phyloP scores from a whole-genome alignment of 2,797 vertebrate genomes.

The Distichodus sexfasciatus region DNA sequence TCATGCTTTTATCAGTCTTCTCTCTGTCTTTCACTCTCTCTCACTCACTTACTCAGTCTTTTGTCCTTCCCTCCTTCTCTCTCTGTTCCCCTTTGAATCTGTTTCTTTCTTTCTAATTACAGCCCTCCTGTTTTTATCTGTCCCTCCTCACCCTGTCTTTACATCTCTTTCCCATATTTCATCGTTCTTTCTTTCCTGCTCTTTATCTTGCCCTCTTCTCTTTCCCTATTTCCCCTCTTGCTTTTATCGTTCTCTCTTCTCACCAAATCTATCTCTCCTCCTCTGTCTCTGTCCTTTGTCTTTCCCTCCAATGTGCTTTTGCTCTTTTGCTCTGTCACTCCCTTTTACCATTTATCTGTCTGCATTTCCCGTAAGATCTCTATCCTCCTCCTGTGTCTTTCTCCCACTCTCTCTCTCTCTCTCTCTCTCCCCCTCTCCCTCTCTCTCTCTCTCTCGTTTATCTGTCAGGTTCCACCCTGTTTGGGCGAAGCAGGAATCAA shows the following conservation, averaged over 20 bases:
- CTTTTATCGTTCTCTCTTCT: background rate
- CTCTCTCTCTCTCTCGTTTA: slow-evolving; percentile 63
- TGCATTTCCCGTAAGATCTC: too few species aligned
- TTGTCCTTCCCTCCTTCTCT: background rate
- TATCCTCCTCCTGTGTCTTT: too few species aligned
- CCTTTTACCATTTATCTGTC: too few species aligned
- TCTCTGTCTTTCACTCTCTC: background rate
- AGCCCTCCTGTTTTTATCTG: background rate
- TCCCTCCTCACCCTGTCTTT: background rate
- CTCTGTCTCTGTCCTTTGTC: slow-evolving; percentile 6
- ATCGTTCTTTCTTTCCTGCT: background rate
- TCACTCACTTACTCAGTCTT: background rate
- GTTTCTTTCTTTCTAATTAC: background rate
- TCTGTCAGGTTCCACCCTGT: slow-evolving; percentile 86
- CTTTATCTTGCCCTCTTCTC: slow-evolving; percentile 8
- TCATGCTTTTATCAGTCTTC: slow-evolving; percentile 6
- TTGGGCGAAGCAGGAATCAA: slow-evolving; percentile 85
- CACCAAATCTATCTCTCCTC: background rate
- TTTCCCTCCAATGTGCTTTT: too few species aligned
- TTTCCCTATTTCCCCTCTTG: background rate
- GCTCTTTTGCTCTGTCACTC: too few species aligned
- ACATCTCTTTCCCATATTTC: background rate
- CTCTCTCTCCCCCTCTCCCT: background rate
- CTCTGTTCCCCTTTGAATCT: background rate
- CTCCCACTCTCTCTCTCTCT: background rate